phyloP scores from a whole-genome alignment of 2,888 invertebrate species.

The Cantharis rufa region DNA sequence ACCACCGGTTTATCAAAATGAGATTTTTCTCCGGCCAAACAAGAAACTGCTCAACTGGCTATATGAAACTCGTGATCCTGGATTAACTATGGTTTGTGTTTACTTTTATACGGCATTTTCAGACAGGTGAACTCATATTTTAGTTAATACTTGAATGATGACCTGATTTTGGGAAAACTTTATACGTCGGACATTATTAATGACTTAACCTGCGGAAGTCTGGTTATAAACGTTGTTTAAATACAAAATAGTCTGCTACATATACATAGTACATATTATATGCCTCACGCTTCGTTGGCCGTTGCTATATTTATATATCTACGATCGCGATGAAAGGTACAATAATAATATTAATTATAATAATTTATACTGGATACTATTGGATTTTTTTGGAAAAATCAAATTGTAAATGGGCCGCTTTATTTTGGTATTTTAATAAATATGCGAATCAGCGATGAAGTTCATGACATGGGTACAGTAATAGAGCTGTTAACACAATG shows the following conservation, averaged over 20 bases:
- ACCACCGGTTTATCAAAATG: conserved; percentile 52
- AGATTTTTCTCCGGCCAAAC: conserved; percentile 49
- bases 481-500: conserved; percentile 43
- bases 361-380: too few species aligned
- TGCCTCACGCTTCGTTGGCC: not conserved
- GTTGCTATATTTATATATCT: not conserved
- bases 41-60: conserved; percentile 43
- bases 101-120: conserved; percentile 35
- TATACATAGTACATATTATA: too few species aligned
- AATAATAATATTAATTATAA: not conserved
- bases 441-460: conserved; percentile 4
- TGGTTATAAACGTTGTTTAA: conserved; percentile 6
- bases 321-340: not conserved
- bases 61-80: conserved; percentile 42
- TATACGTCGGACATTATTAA: conserved; percentile 10
- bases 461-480: conserved; percentile 30
- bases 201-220: conserved; percentile 13
- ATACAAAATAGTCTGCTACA: not conserved
- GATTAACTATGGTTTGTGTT: conserved; percentile 40
- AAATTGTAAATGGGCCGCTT: not conserved
- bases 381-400: not conserved
- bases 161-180: conserved; percentile 8
- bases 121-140: conserved; percentile 42
- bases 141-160: conserved; percentile 19
- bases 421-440: not conserved